These are phyloP conservation scores for Botia almorhae DNA, from an alignment of 2,797 vertebrate species.

Conservation along the genomic window DNA sequence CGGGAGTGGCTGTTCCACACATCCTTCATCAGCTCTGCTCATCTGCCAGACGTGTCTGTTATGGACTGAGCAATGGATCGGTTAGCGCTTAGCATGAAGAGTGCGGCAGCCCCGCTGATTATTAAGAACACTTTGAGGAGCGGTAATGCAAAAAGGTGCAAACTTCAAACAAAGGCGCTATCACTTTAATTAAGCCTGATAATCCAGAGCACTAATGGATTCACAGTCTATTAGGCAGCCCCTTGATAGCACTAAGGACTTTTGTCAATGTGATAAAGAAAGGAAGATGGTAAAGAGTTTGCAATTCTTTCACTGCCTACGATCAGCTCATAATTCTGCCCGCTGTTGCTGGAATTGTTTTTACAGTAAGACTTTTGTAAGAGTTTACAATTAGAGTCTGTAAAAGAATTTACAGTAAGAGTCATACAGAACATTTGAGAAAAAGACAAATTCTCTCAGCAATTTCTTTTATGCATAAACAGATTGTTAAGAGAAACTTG, in stretches of 20 bases:
- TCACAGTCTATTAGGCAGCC: conserved; percentile 63
- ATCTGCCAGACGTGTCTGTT: conserved; percentile 32
- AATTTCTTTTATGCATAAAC: background rate
- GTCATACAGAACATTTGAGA: background rate
- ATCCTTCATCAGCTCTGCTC: conserved; percentile 36
- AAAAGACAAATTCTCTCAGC: background rate
- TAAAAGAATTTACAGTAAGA: too few species aligned
- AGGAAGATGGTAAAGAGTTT: conserved; percentile 39
- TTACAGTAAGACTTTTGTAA: background rate
- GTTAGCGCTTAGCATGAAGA: conserved; percentile 59
- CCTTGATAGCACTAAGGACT: conserved; percentile 61
- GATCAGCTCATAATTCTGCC: conserved; percentile 39
- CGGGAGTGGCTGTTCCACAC: conserved; percentile 5
- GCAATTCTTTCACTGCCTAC: conserved; percentile 36
- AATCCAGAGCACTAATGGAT: conserved; percentile 65
- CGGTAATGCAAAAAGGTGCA: conserved; percentile 67
- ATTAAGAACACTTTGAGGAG: conserved; percentile 62
- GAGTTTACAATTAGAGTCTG: too few species aligned
- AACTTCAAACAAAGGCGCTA: conserved; percentile 65
- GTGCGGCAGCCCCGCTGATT: conserved; percentile 58
- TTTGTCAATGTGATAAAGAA: conserved; percentile 63
- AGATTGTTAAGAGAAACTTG: too few species aligned
- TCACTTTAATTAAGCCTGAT: conserved; percentile 66
- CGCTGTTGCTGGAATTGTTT: conserved; percentile 24
- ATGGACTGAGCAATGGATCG: conserved; percentile 53